These are phyloP conservation scores for Parotia lawesii DNA, from an alignment of 2,113 vertebrate species.

Conservation along the genomic window DNA sequence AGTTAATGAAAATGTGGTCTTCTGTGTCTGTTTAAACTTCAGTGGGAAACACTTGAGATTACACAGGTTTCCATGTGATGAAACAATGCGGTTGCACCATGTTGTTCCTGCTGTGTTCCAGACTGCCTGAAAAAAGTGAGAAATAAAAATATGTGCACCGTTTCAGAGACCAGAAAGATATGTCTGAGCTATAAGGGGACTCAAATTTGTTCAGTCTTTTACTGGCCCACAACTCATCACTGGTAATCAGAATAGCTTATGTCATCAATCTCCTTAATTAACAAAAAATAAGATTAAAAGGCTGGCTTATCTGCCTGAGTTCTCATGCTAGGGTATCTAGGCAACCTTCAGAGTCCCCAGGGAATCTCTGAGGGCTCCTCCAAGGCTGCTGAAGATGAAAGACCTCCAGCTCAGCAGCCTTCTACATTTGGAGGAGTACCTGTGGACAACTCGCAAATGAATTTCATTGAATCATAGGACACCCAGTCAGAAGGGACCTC, in stretches of 20 bases:
- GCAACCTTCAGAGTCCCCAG: background rate
- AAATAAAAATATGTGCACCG: accelerated
- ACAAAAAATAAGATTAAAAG: background rate
- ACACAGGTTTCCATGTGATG: background rate
- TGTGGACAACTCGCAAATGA: background rate
- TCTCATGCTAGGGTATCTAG: background rate
- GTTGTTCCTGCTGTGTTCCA: background rate
- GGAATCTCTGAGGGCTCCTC: background rate
- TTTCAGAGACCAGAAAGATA: background rate
- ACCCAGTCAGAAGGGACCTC: background rate
- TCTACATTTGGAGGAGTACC: background rate
- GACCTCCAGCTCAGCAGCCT: background rate
- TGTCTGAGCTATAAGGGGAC: background rate
- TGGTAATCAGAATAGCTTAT: background rate
- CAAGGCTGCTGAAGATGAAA: background rate
- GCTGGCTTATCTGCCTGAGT: background rate
- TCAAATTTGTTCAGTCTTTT: background rate
- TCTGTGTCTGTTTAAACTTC: background rate
- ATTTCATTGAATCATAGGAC: background rate
- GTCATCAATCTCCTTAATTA: background rate
- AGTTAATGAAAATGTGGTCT: slow-evolving; percentile 22
- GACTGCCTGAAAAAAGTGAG: background rate
- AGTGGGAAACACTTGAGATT: background rate
- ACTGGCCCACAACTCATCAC: background rate
- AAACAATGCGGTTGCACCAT: background rate